Evolutionary conservation across 2,113 vertebrate species (phyloP), one percentile per base, ranked within the genome.

Genomic region (Monarcha castaneiventris): DNA sequence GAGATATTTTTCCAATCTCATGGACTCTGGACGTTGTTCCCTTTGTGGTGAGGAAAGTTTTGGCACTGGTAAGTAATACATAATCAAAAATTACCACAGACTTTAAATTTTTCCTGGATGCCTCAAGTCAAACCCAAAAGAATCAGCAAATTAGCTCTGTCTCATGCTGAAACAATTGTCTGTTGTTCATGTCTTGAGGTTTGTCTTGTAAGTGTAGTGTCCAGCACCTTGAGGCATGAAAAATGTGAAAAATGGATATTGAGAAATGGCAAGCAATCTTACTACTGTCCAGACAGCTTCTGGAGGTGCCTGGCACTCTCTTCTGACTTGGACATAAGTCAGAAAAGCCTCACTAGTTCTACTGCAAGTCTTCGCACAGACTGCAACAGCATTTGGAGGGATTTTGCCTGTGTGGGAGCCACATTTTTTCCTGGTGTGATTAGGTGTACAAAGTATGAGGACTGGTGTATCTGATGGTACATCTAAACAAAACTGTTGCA

Each of bases 11-110:
- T 99, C 99, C 73, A 99, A 98, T 97, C 98, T 99, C 82, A 99
- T 99, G 99, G 99, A 99, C 95, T 99, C 99, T 13, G 99, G 99
- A 27, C 98, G 99, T 88, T 99, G 99, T 91, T 99, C 99, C 1
- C 98, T 99, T 87, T 99, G 99, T 95, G 99, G 99, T 89, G 99
- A 99, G 95, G 99, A 99, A 97, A 99, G 99, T 97, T 99, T 99
- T 96, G 99, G 99, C 95, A 99, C 99, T 97, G 99, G 99, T 99
- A 98, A 95, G 97, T 41, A 37, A 61, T 48, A 37, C 2, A 3
- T 54, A 63, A 39, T 75, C 3, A 86, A 67, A 76, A 55, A n/a
- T 56, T 72, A 63, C 11, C 10, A 26, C 32, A 33, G 62, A 64
- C 9, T 54, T 89, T 55, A 55, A 66, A 15, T 56, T 89, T 92